Evolutionary conservation across 1,140 invertebrate species (phyloP).

Genomic region (Acromyrmex charruanus): DNA sequence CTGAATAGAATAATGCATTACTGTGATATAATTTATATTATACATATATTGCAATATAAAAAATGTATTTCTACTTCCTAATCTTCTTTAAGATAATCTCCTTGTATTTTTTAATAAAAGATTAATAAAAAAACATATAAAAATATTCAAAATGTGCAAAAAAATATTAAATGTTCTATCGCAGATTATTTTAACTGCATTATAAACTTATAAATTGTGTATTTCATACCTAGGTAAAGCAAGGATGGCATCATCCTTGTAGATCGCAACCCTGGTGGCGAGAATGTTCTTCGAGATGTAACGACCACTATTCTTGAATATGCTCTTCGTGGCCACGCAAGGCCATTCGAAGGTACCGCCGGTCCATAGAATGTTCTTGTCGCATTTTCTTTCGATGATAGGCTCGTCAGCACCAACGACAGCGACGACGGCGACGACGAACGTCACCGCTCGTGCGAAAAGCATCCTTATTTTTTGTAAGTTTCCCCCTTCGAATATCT

Average conservation of each 20-base stretch:
- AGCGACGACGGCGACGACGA: conserved; percentile 52
- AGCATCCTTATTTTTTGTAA: conserved; percentile 25
- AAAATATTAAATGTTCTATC: background rate
- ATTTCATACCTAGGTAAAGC: conserved; percentile 86
- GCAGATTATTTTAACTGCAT: background rate
- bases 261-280: conserved; percentile 87
- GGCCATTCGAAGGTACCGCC: conserved; percentile 87
- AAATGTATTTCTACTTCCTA: background rate
- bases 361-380: conserved; percentile 80
- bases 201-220: background rate
- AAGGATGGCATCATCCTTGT: conserved; percentile 87
- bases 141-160: background rate
- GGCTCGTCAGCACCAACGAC: conserved; percentile 6
- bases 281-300: conserved; percentile 88
- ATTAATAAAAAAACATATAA: background rate
- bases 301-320: conserved; percentile 86
- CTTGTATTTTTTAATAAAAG: background rate
- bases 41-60: background rate
- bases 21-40: background rate
- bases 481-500: background rate
- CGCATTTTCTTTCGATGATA: background rate
- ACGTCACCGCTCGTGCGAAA: conserved; percentile 20
- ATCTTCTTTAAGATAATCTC: background rate
- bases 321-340: conserved; percentile 85
- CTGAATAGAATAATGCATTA: background rate